These are phyloP conservation scores for Gymnoscopelus braueri DNA, from an alignment of 2,797 vertebrate species.

Conservation along the genomic window DNA sequence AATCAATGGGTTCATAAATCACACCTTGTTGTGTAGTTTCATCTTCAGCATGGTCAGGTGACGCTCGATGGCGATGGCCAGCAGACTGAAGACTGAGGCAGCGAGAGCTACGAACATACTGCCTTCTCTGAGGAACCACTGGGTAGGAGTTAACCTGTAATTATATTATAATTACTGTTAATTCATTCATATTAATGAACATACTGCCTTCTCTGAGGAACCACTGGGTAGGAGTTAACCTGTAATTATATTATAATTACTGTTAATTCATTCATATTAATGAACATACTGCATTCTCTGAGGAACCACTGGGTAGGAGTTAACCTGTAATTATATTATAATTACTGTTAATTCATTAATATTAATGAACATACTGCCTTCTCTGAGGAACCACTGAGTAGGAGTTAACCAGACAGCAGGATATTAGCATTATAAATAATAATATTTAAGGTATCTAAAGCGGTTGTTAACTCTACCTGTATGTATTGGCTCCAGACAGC, in stretches of 20 bases:
- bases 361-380: constrained; percentile 95
- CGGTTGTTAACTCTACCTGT: constrained; percentile 34
- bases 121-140: constrained; percentile 97
- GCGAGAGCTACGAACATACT: constrained; percentile 97
- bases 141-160: constrained; percentile 85
- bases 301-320: constrained; percentile 94
- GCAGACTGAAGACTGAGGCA: constrained; percentile 94
- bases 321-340: constrained; percentile 67
- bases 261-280: constrained; percentile 40
- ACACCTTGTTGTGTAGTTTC: constrained; percentile 90
- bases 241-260: constrained; percentile 24
- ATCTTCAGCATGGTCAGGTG: constrained; percentile 98
- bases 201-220: constrained; percentile 96
- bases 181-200: constrained; percentile 80
- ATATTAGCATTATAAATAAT: too few species aligned
- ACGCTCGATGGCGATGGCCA: constrained; percentile 96
- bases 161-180: too few species aligned
- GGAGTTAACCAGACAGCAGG: constrained; percentile 78
- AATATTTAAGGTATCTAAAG: too few species aligned
- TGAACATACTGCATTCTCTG: constrained; percentile 97
- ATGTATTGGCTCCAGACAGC: constrained; percentile 93
- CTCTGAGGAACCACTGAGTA: constrained; percentile 93
- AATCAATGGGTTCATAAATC: too few species aligned
- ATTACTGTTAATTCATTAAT: too few species aligned
- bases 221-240: constrained; percentile 92